phyloP scores from a whole-genome alignment of 2,888 invertebrate genomes.

The Maniola hyperantus region DNA sequence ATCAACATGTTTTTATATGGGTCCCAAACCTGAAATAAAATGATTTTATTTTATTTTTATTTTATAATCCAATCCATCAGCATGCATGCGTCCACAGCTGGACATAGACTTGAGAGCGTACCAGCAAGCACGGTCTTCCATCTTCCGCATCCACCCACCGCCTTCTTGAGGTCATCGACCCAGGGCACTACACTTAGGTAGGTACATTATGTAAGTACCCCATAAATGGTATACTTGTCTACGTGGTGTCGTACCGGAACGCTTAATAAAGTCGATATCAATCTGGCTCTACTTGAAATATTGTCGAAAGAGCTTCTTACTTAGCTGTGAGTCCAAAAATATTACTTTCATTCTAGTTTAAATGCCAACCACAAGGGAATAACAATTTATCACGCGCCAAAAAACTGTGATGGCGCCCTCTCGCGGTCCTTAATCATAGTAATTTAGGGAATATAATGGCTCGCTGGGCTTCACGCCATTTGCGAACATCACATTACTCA shows the following conservation, averaged over 20 bases:
- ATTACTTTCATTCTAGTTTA: conserved; percentile 16
- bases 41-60: no score
- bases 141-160: no score
- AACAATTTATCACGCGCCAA: conserved; percentile 21
- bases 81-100: no score
- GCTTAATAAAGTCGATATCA: not conserved
- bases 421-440: conserved; percentile 18
- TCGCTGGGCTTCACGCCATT: not conserved
- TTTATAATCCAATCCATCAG: no score
- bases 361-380: conserved; percentile 10
- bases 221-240: no score
- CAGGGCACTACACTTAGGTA: no score
- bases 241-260: not conserved
- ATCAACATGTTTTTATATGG: no score
- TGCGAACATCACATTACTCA: conserved; percentile 1
- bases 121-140: no score
- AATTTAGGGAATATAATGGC: not conserved
- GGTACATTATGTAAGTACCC: no score
- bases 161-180: no score
- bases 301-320: not conserved
- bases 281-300: not conserved
- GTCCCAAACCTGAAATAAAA: no score
- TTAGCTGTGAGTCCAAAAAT: not conserved
- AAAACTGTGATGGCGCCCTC: conserved; percentile 16
- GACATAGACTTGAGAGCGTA: no score